A percentile compares a stretch with the other conserved stretches of the same genome.
Conservation (phyloP, 2,113 vertebrate genomes). For the Gallinago jamesoni region DNA sequence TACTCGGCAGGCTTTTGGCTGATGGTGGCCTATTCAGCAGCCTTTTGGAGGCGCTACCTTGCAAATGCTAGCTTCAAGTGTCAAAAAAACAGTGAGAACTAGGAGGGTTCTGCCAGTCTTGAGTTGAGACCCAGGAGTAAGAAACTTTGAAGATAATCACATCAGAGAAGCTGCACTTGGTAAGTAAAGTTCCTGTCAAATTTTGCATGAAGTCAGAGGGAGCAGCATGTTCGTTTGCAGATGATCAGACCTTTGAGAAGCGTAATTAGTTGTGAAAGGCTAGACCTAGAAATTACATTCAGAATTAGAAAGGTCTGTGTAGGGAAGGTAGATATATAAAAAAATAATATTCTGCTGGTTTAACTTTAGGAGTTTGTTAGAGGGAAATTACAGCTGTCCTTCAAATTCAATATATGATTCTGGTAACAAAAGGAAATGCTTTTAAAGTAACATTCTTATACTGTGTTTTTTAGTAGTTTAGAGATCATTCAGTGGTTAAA, state of each 20-base stretch:
- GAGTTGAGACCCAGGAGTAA: slow-evolving; percentile 50
- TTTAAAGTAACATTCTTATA: neutral
- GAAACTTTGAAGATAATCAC: slow-evolving; percentile 39
- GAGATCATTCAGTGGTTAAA: neutral
- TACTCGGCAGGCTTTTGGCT: slow-evolving; percentile 24
- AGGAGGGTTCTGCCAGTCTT: slow-evolving; percentile 18
- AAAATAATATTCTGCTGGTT: neutral
- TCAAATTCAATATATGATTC: neutral
- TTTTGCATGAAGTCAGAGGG: slow-evolving; percentile 15
- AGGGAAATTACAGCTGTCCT: neutral
- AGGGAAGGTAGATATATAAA: neutral
- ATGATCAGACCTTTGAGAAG: neutral
- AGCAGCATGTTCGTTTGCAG: neutral
- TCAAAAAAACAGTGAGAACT: slow-evolving; percentile 30
- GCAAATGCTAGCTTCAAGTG: slow-evolving; percentile 46
- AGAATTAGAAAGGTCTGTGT: neutral
- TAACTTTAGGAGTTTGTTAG: neutral
- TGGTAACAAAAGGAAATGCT: neutral
- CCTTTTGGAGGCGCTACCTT: slow-evolving; percentile 24
- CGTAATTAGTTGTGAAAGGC: neutral
- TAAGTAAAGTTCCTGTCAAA: slow-evolving; percentile 51
- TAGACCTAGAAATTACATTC: neutral
- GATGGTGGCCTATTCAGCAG: neutral
- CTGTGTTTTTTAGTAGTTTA: neutral
- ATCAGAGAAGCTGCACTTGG: neutral